Percentiles rank a stretch among this genome's conserved stretches.
Conservation (phyloP, 2,888 invertebrate species). For the Rotaria sp. region DNA sequence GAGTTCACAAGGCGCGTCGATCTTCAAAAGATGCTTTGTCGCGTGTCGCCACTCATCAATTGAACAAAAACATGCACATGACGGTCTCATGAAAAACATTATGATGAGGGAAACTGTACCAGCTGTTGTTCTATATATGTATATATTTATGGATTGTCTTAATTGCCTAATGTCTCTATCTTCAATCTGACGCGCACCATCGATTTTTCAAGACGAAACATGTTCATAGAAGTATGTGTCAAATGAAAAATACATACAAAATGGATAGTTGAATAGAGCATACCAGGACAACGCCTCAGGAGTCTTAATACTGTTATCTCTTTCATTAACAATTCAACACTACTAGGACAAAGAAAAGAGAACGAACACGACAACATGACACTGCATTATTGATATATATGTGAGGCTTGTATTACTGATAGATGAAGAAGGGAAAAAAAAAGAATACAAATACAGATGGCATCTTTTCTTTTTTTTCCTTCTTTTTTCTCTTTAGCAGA, state of each 20-base stretch:
- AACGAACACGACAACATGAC: neutral
- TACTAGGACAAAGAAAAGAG: neutral
- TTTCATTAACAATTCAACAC: slow-evolving; percentile 6
- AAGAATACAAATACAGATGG: slow-evolving; percentile 14
- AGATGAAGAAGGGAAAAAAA: neutral
- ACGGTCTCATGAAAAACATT: neutral
- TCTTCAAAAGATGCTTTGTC: neutral
- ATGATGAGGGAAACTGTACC: neutral
- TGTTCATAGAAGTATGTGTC: neutral
- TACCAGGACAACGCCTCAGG: neutral
- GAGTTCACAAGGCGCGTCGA: neutral
- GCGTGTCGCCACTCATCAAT: slow-evolving; percentile 6
- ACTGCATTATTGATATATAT: neutral
- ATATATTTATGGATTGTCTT: neutral
- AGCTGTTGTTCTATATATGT: neutral
- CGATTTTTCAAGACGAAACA: neutral
- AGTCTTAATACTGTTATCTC: slow-evolving; percentile 6
- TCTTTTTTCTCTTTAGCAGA: neutral
- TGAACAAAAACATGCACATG: slow-evolving; percentile 6
- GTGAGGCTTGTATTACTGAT: neutral
- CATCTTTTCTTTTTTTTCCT: neutral
- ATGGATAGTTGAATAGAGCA: neutral
- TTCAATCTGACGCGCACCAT: neutral
- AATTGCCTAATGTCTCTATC: neutral
- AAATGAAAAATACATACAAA: neutral